These are phyloP conservation scores for Monoplex corrugatus DNA, from an alignment of 2,888 invertebrate species.

Conservation along the genomic window DNA sequence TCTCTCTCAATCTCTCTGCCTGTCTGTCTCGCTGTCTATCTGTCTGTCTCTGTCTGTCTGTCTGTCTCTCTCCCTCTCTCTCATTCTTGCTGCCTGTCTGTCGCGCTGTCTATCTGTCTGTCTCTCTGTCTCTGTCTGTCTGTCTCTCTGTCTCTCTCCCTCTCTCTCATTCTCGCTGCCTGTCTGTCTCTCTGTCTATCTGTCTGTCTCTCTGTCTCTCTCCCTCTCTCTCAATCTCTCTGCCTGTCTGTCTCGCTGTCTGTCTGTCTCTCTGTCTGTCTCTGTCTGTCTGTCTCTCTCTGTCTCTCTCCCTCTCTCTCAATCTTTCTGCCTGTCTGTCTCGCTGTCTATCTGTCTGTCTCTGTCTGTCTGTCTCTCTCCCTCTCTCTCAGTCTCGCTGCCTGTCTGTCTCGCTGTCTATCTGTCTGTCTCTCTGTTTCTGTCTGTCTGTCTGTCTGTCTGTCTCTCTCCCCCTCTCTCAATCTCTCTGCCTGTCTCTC, in stretches of 20 bases:
- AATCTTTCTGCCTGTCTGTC: neutral
- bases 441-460: neutral
- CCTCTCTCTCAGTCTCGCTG: too few relatives aligned
- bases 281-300: neutral
- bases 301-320: neutral
- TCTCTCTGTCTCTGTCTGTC: neutral
- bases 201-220: neutral
- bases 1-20: neutral
- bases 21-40: neutral
- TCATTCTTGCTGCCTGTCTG: neutral
- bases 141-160: neutral
- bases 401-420: neutral
- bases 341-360: neutral
- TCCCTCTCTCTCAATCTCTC: too few relatives aligned
- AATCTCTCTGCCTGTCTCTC: conserved; percentile 8
- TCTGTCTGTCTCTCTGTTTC: conserved; percentile 28
- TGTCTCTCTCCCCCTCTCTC: neutral
- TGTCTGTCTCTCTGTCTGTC: too few relatives aligned
- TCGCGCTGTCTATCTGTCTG: neutral
- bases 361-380: neutral
- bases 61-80: neutral
- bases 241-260: too few relatives aligned
- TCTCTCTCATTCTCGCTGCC: neutral
- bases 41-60: neutral
- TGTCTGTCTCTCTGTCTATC: too few relatives aligned